These are phyloP conservation scores for Parelbella ahira DNA, from an alignment of 2,888 invertebrate genomes.

Conservation along the genomic window DNA sequence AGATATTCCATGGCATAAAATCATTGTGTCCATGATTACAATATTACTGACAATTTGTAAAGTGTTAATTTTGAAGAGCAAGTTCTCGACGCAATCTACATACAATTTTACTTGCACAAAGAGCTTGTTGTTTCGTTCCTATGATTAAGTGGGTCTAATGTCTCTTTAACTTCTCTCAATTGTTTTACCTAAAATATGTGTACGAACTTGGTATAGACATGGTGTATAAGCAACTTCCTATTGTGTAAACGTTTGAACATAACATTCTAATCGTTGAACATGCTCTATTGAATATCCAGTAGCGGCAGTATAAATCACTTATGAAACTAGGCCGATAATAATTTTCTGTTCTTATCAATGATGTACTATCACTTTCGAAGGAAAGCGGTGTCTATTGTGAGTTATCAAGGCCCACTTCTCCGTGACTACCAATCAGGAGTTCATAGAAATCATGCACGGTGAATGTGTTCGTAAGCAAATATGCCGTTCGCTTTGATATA, in stretches of 20 bases:
- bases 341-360: conserved; percentile 34
- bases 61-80: no score
- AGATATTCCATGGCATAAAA: no score
- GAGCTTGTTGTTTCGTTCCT: no score
- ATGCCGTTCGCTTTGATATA: conserved; percentile 31
- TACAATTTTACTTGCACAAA: no score
- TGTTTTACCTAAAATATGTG: not conserved
- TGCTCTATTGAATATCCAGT: conserved; percentile 32
- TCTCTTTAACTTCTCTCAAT: not conserved
- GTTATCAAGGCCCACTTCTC: conserved; percentile 28
- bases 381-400: conserved; percentile 43
- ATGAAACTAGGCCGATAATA: conserved; percentile 36
- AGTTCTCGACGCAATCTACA: no score
- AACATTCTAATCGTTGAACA: conserved; percentile 30
- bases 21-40: no score
- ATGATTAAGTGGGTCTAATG: no score
- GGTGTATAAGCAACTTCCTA: conserved; percentile 4
- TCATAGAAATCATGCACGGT: conserved; percentile 38
- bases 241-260: conserved; percentile 8
- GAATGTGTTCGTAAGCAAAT: conserved; percentile 30
- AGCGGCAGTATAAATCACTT: conserved; percentile 34
- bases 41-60: no score
- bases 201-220: not conserved
- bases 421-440: conserved; percentile 27
- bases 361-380: conserved; percentile 33